These are phyloP conservation scores for Acanthurus leucopareius DNA, from an alignment of 2,797 vertebrate genomes.

Conservation along the genomic window DNA sequence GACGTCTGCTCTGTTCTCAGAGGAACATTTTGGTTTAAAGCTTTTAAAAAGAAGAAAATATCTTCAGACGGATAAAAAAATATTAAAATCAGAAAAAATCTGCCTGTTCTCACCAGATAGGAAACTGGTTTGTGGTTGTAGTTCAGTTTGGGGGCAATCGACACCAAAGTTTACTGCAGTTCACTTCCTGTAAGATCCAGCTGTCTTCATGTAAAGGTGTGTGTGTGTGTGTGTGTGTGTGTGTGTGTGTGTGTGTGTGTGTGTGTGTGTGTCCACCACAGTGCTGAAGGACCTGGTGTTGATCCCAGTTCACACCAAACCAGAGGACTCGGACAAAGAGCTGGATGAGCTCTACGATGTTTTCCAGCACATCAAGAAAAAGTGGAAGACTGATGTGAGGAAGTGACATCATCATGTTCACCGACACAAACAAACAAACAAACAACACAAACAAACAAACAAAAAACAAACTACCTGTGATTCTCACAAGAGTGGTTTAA, in stretches of 20 bases:
- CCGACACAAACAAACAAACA: not conserved
- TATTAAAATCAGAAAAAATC: too few species aligned
- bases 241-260: slow-evolving; percentile 28
- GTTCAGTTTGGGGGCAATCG: not conserved
- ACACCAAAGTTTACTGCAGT: not conserved
- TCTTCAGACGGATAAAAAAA: not conserved
- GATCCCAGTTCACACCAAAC: slow-evolving; percentile 87
- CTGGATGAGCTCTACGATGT: slow-evolving; percentile 85
- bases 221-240: too few species aligned
- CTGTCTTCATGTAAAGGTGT: not conserved
- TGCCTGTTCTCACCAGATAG: too few species aligned
- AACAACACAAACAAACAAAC: not conserved
- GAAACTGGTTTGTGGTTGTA: too few species aligned
- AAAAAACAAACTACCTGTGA: too few species aligned
- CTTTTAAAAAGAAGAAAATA: not conserved
- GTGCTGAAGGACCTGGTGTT: slow-evolving; percentile 85
- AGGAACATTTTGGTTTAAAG: not conserved
- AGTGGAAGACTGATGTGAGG: slow-evolving; percentile 85
- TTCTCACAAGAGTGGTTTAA: too few species aligned
- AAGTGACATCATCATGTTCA: not conserved
- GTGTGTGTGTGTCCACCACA: slow-evolving; percentile 32
- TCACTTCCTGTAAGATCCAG: not conserved
- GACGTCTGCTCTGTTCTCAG: too few species aligned
- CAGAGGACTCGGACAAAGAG: slow-evolving; percentile 82
- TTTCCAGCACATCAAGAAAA: slow-evolving; percentile 67